Base-by-base conservation (phyloP, 2,888 invertebrate species). In the Lasius fuliginosus region DNA sequence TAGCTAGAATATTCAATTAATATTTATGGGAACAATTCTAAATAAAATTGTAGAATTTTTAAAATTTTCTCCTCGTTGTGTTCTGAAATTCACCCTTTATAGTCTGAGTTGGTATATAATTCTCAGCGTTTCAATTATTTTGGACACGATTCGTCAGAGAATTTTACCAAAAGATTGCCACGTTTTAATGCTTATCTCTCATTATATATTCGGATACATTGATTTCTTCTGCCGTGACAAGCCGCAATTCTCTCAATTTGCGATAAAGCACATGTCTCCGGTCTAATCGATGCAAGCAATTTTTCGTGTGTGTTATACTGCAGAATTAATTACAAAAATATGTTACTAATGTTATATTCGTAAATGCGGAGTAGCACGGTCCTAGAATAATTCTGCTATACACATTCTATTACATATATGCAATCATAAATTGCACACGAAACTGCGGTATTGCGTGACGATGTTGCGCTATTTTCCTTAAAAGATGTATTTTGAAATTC, bases 361-460 rank as follows among this genome's bases (percentile, higher is more conserved):
- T n/a, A 23, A 60, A 12, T 6, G 6, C 23, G 4, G 1, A 15
- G 2, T 58, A 30, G 8, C 6, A 36, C 33, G 27, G 12, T 12
- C n/a, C 40, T 46, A 30, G 27, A 46, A 30, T n/a, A 0, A 18
- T 9, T 15, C 58, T 23, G 60, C 1, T 15, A 15, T 23, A 8
- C 30, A 62, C 15, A 36, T 73, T 76, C 71, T 1, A 49, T 71
- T 85, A 27, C 49, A 40, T 71, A 40, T 71, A 79, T 64, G 33
- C 58, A 67, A 23, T 73, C 11, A 9, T 49, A 56, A 84, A 64
- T 42, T 56, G 42, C 76, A 53, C 60, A 40, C 11, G 11, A 53
- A 74, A 68, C 46, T 30, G 62, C 60, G 0, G 74, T 8, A 73
- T 89, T 73, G 83, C 87, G 90, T 85, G 89, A 87, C 86, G 5